Evolutionary conservation across 1,140 invertebrate genomes (phyloP).

Genomic region (Paraescarpia echinospica): DNA sequence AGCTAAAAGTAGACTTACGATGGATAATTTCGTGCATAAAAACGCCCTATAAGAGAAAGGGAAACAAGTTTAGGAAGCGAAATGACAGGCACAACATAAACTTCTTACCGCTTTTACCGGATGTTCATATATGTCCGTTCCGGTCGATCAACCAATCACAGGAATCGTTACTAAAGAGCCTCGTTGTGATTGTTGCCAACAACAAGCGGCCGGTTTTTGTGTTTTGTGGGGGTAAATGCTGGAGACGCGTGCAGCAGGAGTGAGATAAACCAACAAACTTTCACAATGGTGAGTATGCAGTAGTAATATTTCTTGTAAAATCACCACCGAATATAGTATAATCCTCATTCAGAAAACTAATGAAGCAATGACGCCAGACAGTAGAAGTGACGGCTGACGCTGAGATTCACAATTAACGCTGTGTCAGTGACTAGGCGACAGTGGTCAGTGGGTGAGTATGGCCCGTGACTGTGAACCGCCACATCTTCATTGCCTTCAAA

Average conservation of each 20-base stretch:
- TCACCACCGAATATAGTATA: background rate
- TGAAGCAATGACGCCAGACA: background rate
- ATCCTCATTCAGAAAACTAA: background rate
- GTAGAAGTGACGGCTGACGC: background rate
- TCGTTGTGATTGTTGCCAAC: constrained; percentile 22
- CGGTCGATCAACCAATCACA: constrained; percentile 18
- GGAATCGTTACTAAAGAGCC: background rate
- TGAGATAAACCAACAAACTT: background rate
- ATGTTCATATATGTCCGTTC: background rate
- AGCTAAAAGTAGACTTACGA: background rate
- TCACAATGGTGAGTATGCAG: background rate
- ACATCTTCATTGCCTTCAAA: no score
- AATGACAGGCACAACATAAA: background rate
- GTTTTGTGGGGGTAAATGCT: background rate
- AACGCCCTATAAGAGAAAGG: background rate
- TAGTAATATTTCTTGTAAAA: no score
- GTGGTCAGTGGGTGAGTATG: no score
- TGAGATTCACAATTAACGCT: no score
- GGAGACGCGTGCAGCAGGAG: background rate
- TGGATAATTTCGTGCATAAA: background rate
- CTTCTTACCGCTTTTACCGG: background rate
- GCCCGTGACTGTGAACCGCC: no score
- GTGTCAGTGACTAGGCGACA: no score
- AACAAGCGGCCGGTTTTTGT: constrained; percentile 13
- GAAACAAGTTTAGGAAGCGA: background rate